phyloP scores from a whole-genome alignment of 2,113 vertebrate species.

The Thamnophis sirtalis region DNA sequence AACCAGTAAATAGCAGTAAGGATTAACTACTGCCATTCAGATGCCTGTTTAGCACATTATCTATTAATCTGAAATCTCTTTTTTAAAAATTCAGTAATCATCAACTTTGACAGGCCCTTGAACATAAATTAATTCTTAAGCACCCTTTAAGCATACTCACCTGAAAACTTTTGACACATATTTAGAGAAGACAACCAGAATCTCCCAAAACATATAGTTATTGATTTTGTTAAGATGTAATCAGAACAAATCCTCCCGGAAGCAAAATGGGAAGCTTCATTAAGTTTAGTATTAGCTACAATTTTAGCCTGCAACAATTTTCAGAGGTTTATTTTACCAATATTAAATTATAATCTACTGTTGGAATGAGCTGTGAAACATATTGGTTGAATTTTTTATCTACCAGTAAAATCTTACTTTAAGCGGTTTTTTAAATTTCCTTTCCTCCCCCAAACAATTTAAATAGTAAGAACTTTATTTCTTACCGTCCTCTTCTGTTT shows the following conservation, averaged over 20 bases:
- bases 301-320: background rate
- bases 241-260: background rate
- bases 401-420: background rate
- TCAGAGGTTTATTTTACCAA: background rate
- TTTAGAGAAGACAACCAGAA: background rate
- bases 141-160: background rate
- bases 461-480: slow-evolving; percentile 6
- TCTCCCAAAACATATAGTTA: background rate
- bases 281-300: background rate
- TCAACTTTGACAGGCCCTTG: background rate
- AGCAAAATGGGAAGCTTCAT: background rate
- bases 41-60: background rate
- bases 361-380: background rate
- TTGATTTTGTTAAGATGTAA: background rate
- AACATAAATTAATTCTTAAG: background rate
- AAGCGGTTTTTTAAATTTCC: background rate
- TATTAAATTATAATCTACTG: background rate
- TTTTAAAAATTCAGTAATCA: background rate
- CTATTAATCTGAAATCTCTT: background rate
- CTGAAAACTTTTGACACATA: background rate
- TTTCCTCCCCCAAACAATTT: background rate
- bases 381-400: background rate
- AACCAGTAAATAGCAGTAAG: background rate
- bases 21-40: background rate
- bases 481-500: slow-evolving; percentile 93